Conservation (phyloP, 2,113 vertebrate genomes). For the Silurus meridionalis region DNA sequence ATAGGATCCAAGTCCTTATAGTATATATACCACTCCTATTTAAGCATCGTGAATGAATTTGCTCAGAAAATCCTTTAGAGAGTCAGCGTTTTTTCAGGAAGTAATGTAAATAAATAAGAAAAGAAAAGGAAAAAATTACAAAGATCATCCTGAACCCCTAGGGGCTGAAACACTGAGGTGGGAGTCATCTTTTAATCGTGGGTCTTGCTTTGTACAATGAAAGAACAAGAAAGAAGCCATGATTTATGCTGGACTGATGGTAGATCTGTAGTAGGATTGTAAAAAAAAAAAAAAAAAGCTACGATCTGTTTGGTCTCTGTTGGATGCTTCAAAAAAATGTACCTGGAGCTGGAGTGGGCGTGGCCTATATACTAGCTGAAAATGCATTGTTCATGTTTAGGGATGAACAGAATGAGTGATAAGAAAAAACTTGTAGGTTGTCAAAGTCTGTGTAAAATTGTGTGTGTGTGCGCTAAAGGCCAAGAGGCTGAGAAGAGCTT, state of each 20-base stretch:
- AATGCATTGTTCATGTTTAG: neutral
- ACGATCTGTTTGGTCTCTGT: neutral
- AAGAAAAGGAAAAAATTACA: neutral
- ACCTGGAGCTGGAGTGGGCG: neutral
- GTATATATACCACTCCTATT: neutral
- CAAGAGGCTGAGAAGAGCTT: conserved; percentile 13
- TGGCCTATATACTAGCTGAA: neutral
- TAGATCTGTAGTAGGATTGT: neutral
- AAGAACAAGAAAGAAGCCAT: neutral
- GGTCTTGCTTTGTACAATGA: neutral
- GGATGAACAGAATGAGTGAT: too few relatives aligned
- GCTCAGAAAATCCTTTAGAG: neutral
- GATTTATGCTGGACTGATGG: neutral
- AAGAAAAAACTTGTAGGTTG: neutral
- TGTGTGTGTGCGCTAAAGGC: neutral
- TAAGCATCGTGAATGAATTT: neutral
- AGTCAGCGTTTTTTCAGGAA: neutral
- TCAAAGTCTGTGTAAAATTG: neutral
- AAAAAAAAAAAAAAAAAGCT: neutral
- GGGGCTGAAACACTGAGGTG: neutral
- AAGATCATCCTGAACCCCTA: neutral
- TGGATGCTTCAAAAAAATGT: neutral
- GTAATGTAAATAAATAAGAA: neutral
- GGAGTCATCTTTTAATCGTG: neutral
- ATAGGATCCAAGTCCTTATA: too few relatives aligned